phyloP scores from a whole-genome alignment of 2,888 invertebrate species.

The Pachycephus smyrnensis region DNA sequence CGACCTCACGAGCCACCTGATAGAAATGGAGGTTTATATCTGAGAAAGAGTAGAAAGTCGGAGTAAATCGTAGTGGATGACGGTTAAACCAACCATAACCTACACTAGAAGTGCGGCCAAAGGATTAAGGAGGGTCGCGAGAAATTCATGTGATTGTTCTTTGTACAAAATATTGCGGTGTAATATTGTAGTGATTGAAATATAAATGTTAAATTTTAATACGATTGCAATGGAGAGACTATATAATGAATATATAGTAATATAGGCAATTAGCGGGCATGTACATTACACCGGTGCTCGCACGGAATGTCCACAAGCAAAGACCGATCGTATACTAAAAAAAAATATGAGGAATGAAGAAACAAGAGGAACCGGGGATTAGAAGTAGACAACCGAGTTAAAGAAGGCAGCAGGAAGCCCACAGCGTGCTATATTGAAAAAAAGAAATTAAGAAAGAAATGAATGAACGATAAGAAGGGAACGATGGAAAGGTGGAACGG shows the following conservation, averaged over 20 bases:
- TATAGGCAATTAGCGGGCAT: constrained; percentile 66
- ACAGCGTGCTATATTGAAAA: not conserved
- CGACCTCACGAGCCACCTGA: not conserved
- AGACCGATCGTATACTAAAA: constrained; percentile 6
- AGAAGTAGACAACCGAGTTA: not conserved
- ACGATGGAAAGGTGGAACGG: constrained; percentile 6
- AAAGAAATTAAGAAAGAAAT: not conserved
- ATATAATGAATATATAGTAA: constrained; percentile 57
- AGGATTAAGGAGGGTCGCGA: constrained; percentile 42
- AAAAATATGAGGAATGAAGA: constrained; percentile 9
- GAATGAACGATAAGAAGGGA: not conserved
- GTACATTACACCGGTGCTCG: constrained; percentile 64
- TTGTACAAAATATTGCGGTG: constrained; percentile 72
- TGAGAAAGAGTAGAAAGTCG: not conserved
- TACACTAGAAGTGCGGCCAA: constrained; percentile 14
- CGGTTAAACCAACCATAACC: constrained; percentile 17
- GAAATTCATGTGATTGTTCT: constrained; percentile 73
- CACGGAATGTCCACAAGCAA: constrained; percentile 41
- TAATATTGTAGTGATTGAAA: constrained; percentile 67
- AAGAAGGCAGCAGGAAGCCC: not conserved
- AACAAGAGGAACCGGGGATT: constrained; percentile 7
- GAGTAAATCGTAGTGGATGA: constrained; percentile 5
- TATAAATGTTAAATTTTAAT: constrained; percentile 68
- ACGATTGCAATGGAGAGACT: constrained; percentile 65
- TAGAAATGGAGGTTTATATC: not conserved